Conservation (phyloP, 2,113 vertebrate species). For the Tragelaphus strepsiceros region DNA sequence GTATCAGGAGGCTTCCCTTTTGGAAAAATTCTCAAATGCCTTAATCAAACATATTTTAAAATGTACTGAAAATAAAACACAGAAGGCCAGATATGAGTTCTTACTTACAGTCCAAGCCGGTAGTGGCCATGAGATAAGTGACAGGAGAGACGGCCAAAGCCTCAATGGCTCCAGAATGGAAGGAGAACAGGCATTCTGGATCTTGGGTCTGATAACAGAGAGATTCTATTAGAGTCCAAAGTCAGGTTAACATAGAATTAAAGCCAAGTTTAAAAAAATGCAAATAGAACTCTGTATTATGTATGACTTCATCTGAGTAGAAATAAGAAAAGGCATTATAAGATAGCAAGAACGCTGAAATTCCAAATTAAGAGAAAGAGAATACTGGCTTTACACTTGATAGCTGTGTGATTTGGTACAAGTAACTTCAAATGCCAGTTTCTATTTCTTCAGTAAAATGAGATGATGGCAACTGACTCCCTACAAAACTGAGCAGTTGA, state of each 20-base stretch:
- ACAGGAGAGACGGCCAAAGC: slow-evolving; percentile 86
- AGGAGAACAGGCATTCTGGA: slow-evolving; percentile 89
- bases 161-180: slow-evolving; percentile 87
- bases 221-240: not conserved
- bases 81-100: not conserved
- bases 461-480: not conserved
- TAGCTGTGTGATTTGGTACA: not conserved
- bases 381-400: not conserved
- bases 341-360: not conserved
- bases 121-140: slow-evolving; percentile 92
- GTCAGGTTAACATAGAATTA: not conserved
- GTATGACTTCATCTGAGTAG: not conserved
- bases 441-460: slow-evolving; percentile 21
- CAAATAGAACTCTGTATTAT: not conserved
- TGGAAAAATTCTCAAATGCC: slow-evolving; percentile 1
- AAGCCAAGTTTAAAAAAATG: not conserved
- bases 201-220: slow-evolving; percentile 83
- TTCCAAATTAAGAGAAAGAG: not conserved
- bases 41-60: not conserved
- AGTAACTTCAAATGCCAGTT: not conserved
- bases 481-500: not conserved
- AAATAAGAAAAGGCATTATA: not conserved
- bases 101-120: slow-evolving; percentile 87
- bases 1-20: not conserved
- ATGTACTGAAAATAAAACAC: not conserved